phyloP scores from a whole-genome alignment of 2,797 vertebrate species.

The Hylomyscus alleni region DNA sequence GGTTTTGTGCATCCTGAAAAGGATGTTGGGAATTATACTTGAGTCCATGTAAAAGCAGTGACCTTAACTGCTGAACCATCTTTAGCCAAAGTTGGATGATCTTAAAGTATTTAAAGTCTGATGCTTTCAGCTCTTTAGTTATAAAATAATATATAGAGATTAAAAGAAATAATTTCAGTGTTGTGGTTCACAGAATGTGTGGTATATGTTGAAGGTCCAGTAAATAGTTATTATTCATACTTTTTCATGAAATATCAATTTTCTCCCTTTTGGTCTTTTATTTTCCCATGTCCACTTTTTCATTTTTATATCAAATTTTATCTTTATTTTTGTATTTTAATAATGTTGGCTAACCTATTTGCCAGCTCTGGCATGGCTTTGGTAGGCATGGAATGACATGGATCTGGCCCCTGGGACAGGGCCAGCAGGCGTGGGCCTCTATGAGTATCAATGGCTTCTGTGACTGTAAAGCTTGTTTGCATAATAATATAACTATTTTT shows the following conservation, averaged over 20 bases:
- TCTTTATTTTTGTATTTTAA: neutral
- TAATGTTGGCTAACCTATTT: neutral
- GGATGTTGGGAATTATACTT: neutral
- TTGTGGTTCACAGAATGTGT: neutral
- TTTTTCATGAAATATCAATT: neutral
- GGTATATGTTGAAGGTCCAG: neutral
- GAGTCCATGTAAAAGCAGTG: neutral
- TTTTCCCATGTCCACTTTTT: neutral
- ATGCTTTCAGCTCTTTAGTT: neutral
- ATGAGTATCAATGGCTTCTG: neutral
- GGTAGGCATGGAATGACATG: neutral
- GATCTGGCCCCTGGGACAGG: neutral
- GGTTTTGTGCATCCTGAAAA: neutral
- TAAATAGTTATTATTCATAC: neutral
- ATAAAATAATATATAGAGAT: neutral
- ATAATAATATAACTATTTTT: neutral
- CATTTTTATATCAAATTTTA: neutral
- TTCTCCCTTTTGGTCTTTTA: neutral
- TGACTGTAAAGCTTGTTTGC: neutral
- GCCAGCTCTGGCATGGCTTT: neutral
- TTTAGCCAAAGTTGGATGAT: neutral
- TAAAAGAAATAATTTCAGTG: neutral
- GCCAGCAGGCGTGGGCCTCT: neutral
- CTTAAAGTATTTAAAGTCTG: slow-evolving; percentile 6
- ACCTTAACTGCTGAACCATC: neutral